These are phyloP conservation scores for Oncopodura yosiiana DNA, from an alignment of 1,140 invertebrate genomes.

Conservation along the genomic window DNA sequence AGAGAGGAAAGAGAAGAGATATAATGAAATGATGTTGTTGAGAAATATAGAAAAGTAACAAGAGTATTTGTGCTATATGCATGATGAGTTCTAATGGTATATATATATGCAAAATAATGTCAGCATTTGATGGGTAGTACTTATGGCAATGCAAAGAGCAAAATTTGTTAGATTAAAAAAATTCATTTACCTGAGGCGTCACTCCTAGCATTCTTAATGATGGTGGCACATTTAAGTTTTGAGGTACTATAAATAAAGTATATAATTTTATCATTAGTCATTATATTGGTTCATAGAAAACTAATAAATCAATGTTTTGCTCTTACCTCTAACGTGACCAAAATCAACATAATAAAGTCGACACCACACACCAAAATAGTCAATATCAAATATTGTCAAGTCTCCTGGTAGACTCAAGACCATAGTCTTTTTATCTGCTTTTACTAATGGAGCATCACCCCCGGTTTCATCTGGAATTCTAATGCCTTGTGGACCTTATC, in stretches of 20 bases:
- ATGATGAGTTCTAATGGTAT: too few relatives aligned
- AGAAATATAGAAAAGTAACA: not conserved
- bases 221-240: constrained; percentile 69
- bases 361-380: constrained; percentile 77
- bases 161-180: not conserved
- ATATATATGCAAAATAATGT: too few relatives aligned
- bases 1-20: not conserved
- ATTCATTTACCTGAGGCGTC: constrained; percentile 69
- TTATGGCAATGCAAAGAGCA: not conserved
- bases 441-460: constrained; percentile 61
- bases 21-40: not conserved
- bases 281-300: too few relatives aligned
- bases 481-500: constrained; percentile 65
- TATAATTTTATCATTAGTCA: too few relatives aligned
- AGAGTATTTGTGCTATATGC: too few relatives aligned
- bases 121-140: not conserved
- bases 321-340: constrained; percentile 67
- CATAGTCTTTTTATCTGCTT: constrained; percentile 73
- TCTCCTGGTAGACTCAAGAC: constrained; percentile 72
- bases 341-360: constrained; percentile 82
- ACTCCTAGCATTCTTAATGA: constrained; percentile 85
- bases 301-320: too few relatives aligned
- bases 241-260: too few relatives aligned
- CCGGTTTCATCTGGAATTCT: constrained; percentile 80
- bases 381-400: constrained; percentile 71